These are phyloP conservation scores for Equus quagga DNA, from an alignment of 2,113 vertebrate species.

Conservation along the genomic window DNA sequence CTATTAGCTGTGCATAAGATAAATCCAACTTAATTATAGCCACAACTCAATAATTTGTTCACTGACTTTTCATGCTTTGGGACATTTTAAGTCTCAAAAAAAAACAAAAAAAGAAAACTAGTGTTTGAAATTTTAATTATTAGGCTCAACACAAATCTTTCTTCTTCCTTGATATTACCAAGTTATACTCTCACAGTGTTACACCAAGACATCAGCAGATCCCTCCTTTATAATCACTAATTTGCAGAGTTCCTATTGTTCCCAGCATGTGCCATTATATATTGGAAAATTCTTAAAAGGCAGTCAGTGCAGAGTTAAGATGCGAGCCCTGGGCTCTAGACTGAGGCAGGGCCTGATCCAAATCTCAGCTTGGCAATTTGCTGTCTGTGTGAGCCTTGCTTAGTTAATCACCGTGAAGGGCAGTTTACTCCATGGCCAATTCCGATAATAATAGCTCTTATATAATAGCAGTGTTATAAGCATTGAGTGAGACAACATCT, in stretches of 20 bases:
- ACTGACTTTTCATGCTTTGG: background rate
- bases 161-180: background rate
- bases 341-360: background rate
- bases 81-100: background rate
- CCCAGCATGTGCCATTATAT: background rate
- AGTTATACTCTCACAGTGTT: background rate
- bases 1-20: conserved; percentile 27
- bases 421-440: background rate
- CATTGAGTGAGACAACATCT: conserved; percentile 30
- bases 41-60: conserved; percentile 23
- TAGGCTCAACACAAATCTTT: background rate
- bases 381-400: background rate
- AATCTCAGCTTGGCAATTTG: background rate
- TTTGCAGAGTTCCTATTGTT: background rate
- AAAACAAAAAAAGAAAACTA: background rate
- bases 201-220: background rate
- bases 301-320: background rate
- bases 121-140: background rate
- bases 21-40: conserved; percentile 60
- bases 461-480: background rate
- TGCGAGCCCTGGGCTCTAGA: background rate
- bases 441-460: background rate
- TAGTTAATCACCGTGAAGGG: background rate
- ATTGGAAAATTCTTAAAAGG: background rate
- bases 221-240: background rate